Evolutionary conservation across 2,113 vertebrate species (phyloP), one percentile per base, ranked within the genome.

Genomic region (Aegotheles bennettii): DNA sequence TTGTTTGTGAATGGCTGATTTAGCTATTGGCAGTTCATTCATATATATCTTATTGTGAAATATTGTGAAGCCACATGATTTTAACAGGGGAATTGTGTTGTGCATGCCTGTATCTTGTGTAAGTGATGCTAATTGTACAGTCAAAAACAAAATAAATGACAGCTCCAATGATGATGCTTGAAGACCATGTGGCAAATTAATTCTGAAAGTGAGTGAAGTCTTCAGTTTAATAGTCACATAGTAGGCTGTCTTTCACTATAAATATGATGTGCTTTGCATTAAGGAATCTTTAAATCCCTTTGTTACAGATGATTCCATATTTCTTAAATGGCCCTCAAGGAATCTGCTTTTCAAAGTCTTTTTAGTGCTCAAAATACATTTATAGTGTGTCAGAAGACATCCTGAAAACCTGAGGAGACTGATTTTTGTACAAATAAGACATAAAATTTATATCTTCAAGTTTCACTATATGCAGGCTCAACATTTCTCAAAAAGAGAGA

Each of bases 201-300:
- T 73, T 20, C 71, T 80, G 38, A 61, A 95, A 89, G 33, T 80
- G 56, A 86, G 33, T 3, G 7, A 88, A 93, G 59, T 48, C 75
- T 86, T 94, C 65, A 40, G 31, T 88, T 90, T 91, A 87, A 60
- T 73, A 83, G 74, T 76, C 42, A 67, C 24, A 47, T 77, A 63
- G 35, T 74, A 93, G 63, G 11, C 73, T 80, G 71, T 57, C 68
- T 93, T 90, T 51, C 56, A 53, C 54, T 56, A 33, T 76, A 89
- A 90, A 76, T 87, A 40, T 70, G 65, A 70, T 91, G 70, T 84
- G 31, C 40, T 89, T 95, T 78, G 84, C 38, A 8, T 25, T 23
- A 76, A 95, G 67, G 60, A 84, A 89, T 61, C 59, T 77, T 94
- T 74, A 89, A 91, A 92, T 92, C 64, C 38, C n/a, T 87, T 67